phyloP scores from a whole-genome alignment of 2,888 invertebrate species.

The Amaurobius ferox region DNA sequence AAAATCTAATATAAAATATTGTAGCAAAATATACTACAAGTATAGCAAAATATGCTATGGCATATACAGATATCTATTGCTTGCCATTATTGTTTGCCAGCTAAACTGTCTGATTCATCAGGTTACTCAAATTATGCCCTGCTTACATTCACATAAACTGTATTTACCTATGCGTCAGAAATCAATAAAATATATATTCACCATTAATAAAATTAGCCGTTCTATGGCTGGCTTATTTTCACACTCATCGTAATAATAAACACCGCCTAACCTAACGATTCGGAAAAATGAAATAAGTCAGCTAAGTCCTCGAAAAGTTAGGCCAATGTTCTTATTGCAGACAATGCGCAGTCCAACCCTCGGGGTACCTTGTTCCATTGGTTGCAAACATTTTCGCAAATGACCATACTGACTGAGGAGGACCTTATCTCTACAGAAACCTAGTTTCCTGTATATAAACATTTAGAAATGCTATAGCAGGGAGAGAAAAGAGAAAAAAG shows the following conservation, averaged over 20 bases:
- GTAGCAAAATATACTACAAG: too few relatives aligned
- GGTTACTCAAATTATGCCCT: too few relatives aligned
- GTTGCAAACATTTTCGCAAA: constrained; percentile 35
- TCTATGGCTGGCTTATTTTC: not conserved
- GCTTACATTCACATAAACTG: too few relatives aligned
- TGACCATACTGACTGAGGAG: constrained; percentile 35
- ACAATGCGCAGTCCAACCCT: constrained; percentile 29
- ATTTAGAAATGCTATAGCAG: constrained; percentile 28
- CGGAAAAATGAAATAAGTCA: not conserved
- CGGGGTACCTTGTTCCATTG: constrained; percentile 6
- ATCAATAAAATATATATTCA: too few relatives aligned
- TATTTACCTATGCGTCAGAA: too few relatives aligned
- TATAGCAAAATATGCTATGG: too few relatives aligned
- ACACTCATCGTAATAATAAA: not conserved
- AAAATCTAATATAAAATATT: too few relatives aligned
- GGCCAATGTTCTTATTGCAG: not conserved
- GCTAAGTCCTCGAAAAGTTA: constrained; percentile 14
- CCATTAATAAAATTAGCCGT: not conserved
- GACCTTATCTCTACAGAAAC: constrained; percentile 49
- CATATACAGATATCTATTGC: too few relatives aligned
- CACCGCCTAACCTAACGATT: not conserved
- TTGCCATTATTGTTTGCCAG: too few relatives aligned
- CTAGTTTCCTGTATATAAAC: constrained; percentile 57
- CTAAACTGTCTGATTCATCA: too few relatives aligned
- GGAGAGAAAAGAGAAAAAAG: not conserved